phyloP scores from a whole-genome alignment of 2,888 invertebrate genomes.

The Limnephilus auricula region DNA sequence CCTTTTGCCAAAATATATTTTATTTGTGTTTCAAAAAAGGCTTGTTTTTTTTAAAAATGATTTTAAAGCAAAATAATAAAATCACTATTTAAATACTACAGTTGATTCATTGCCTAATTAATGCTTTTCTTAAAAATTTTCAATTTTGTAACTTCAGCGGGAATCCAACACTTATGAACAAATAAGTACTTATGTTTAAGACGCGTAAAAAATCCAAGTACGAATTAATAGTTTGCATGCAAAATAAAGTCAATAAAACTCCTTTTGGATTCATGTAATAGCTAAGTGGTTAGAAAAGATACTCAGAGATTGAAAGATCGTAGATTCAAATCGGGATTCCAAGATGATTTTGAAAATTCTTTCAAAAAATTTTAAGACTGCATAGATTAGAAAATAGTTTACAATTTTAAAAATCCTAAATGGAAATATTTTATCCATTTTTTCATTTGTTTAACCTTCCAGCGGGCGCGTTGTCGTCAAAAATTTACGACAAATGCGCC shows the following conservation, averaged over 20 bases:
- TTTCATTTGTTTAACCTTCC: no score
- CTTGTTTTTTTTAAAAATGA: constrained; percentile 30
- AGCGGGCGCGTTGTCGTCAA: no score
- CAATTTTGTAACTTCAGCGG: neutral
- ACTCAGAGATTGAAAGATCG: neutral
- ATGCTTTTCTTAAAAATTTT: neutral
- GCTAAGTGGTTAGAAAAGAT: neutral
- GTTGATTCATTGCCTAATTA: neutral
- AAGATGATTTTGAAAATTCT: no score
- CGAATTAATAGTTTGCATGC: neutral
- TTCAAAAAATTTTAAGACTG: no score
- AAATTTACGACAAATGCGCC: no score
- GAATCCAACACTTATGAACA: neutral
- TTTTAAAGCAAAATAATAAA: constrained; percentile 10
- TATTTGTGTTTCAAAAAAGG: constrained; percentile 42
- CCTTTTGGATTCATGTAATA: neutral
- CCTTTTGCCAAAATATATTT: constrained; percentile 40
- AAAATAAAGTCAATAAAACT: neutral
- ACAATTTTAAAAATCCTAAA: no score
- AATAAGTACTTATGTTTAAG: no score
- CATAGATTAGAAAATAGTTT: no score
- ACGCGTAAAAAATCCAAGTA: neutral
- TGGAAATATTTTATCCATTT: neutral
- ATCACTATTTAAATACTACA: neutral
- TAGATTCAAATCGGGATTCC: neutral